Evolutionary conservation across 1,140 invertebrate species (phyloP).

Genomic region (Oncopeltus fasciatus): DNA sequence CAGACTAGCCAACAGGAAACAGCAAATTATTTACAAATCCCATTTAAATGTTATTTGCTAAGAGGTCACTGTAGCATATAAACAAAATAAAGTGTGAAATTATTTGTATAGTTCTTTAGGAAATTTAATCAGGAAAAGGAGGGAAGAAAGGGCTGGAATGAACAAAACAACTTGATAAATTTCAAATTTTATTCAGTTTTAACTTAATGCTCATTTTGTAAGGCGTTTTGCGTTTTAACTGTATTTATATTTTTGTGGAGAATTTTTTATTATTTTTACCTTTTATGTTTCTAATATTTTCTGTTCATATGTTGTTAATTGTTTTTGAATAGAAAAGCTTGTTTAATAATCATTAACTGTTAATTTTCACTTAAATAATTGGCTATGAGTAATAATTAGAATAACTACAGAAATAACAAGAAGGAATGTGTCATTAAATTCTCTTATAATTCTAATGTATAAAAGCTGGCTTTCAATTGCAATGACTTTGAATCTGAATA

Average conservation of each 20-base stretch:
- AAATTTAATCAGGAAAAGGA: too few relatives aligned
- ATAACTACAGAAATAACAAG: constrained; percentile 10
- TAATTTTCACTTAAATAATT: not conserved
- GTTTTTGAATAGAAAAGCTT: not conserved
- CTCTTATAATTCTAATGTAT: not conserved
- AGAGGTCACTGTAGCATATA: too few relatives aligned
- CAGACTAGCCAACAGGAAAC: too few relatives aligned
- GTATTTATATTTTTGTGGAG: not conserved
- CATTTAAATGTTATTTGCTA: too few relatives aligned
- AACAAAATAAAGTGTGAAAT: too few relatives aligned
- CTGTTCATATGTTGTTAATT: not conserved
- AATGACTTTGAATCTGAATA: not conserved
- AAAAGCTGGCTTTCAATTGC: not conserved
- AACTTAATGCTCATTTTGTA: not conserved
- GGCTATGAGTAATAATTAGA: constrained; percentile 3
- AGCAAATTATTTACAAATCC: too few relatives aligned
- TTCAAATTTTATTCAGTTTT: not conserved
- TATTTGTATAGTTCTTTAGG: too few relatives aligned
- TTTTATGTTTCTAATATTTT: not conserved
- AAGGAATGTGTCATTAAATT: constrained; percentile 9
- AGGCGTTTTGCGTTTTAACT: not conserved
- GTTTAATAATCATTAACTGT: not conserved
- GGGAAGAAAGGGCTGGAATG: too few relatives aligned
- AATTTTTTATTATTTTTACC: not conserved
- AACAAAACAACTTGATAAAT: not conserved